A percentile compares a stretch with the other conserved stretches of the same genome.
Evolutionary conservation across 2,113 vertebrate genomes (phyloP).

Genomic region (Hystrix brachyura): DNA sequence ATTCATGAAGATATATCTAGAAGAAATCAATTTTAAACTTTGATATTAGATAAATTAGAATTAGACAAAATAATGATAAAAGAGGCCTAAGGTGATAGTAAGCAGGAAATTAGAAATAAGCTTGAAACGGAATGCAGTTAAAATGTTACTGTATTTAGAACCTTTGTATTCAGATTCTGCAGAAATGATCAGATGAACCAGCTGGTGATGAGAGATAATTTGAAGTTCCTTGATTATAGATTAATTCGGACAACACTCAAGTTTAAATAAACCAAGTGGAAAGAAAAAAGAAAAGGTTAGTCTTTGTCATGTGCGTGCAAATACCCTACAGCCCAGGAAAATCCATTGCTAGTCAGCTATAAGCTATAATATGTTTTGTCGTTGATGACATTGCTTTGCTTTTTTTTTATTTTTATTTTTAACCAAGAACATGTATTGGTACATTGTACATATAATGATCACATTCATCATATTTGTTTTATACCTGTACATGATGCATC

Average conservation of each 20-base stretch:
- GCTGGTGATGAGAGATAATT: conserved; percentile 42
- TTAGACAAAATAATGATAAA: conserved; percentile 54
- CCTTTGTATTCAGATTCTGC: neutral
- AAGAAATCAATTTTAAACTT: conserved; percentile 65
- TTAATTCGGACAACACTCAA: conserved; percentile 15
- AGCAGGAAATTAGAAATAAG: conserved; percentile 29
- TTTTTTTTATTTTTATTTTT: neutral
- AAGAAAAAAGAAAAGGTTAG: conserved; percentile 50
- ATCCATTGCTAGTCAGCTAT: neutral
- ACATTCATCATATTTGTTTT: too few species aligned
- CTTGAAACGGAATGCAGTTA: conserved; percentile 12
- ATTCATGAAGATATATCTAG: conserved; percentile 43
- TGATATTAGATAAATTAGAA: conserved; percentile 42
- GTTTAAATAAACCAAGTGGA: conserved; percentile 49
- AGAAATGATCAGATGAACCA: conserved; percentile 29
- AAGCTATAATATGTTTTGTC: neutral
- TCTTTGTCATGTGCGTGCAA: conserved; percentile 26
- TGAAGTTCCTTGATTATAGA: conserved; percentile 64
- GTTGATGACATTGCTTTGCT: neutral
- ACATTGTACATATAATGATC: too few species aligned
- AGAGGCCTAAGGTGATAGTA: neutral
- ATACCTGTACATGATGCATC: too few species aligned
- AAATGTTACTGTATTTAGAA: conserved; percentile 17
- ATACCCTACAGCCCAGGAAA: neutral
- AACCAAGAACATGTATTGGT: too few species aligned